phyloP scores from a whole-genome alignment of 2,113 vertebrate species.

The Rhabdornis inornatus region DNA sequence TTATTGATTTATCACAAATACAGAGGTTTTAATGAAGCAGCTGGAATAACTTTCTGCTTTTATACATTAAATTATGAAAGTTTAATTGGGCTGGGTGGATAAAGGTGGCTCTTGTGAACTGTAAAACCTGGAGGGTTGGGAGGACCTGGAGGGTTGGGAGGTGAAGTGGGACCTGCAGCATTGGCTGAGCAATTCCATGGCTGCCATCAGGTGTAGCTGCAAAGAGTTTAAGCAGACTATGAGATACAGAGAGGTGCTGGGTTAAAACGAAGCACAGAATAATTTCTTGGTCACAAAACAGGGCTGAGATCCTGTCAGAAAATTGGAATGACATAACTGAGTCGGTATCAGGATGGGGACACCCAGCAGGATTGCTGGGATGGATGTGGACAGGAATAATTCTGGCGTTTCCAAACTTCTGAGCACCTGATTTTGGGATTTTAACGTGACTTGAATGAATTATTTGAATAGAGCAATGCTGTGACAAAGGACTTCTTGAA shows the following conservation, averaged over 20 bases:
- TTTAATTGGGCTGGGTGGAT: not conserved
- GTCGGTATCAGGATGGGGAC: fast-evolving
- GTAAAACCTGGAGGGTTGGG: not conserved
- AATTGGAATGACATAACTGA: not conserved
- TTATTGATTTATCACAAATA: not conserved
- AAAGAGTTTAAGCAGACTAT: not conserved
- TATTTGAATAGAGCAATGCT: not conserved
- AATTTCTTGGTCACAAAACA: not conserved
- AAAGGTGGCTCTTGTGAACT: not conserved
- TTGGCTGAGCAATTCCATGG: not conserved
- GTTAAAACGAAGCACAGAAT: not conserved
- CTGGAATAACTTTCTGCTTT: not conserved
- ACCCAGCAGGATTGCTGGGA: not conserved
- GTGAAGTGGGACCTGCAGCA: not conserved
- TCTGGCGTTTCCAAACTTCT: not conserved
- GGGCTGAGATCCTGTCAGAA: not conserved
- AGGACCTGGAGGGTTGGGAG: not conserved
- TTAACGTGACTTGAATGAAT: not conserved
- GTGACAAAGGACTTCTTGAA: not conserved
- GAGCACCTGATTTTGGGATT: not conserved
- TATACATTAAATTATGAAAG: not conserved
- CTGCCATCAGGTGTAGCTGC: not conserved
- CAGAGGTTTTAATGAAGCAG: not conserved
- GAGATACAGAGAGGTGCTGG: not conserved
- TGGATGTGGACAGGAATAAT: not conserved